Evolutionary conservation across 2,113 vertebrate species (phyloP), one percentile per base, ranked within the genome.

Genomic region (Labeo catla): DNA sequence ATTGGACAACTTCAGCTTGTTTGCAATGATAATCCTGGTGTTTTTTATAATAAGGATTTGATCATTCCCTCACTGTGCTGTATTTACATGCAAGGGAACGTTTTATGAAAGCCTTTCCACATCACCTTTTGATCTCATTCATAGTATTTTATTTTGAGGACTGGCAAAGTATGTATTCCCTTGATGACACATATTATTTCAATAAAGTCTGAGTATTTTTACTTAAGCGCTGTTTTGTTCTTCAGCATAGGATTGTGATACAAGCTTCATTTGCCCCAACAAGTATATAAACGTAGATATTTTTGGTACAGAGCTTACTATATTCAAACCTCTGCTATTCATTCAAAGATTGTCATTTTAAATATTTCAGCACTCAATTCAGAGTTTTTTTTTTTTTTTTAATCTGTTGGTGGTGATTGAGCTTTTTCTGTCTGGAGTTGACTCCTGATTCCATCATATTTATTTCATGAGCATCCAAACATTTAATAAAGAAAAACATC

Each of bases 121-220:
- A 5, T 73, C 39, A 73, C 70, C 19, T 45, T 15, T n/a, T 79
- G 36, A 45, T 45, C 2, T 61, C 5, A 39, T 78, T 57, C 0
- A 39, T n/a, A 78, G 76, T n/a, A 50, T 77, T 52, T 52, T 52
- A 34, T 76, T 70, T 39, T 70, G 15, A 70, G 66, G 15, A 70
- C 66, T 28, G 63, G 57, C 57, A 59, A 59, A 59, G 7, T 87
- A 66, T 68, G 78, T 54, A 39, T 74, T 82, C 19, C 11, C 50
- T 49, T 81, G 39, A 13, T 81, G 39, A 13, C 72, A 68, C 16
- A 49, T 28, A 28, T n/a, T 47, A 49, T 43, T 34, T 86, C 73
- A 76, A 36, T 86, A 79, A 86, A 88, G 47, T 66, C 57, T 86
- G 57, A 81, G 34, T 86, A 82, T 74, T 45, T 88, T 77, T 74